Conservation (phyloP, 2,888 invertebrate genomes). For the Trissoscelio sp. region DNA sequence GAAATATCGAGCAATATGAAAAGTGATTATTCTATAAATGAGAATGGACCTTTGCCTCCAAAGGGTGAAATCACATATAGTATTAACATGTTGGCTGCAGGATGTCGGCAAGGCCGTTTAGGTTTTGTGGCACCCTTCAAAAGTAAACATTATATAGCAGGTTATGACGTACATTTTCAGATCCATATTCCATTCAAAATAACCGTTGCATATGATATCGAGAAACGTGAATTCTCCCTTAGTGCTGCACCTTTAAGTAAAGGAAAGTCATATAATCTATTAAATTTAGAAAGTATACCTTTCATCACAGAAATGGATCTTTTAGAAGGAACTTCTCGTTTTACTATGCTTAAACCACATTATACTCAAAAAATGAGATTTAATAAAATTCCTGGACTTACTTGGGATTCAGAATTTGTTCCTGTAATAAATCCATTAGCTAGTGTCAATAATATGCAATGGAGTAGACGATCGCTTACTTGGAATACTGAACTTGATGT, state of each 20-base stretch:
- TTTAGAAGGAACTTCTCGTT: slow-evolving; percentile 79
- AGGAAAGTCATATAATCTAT: slow-evolving; percentile 84
- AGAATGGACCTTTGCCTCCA: not conserved
- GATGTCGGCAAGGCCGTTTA: slow-evolving; percentile 86
- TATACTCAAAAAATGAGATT: slow-evolving; percentile 15
- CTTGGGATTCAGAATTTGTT: slow-evolving; percentile 21
- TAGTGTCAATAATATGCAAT: not conserved
- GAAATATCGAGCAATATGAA: not conserved
- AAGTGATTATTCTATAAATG: not conserved
- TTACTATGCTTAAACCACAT: slow-evolving; percentile 79
- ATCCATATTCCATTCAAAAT: slow-evolving; percentile 85
- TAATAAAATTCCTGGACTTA: slow-evolving; percentile 23
- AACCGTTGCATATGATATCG: slow-evolving; percentile 83
- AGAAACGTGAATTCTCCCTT: slow-evolving; percentile 83
- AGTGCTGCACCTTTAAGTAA: slow-evolving; percentile 84
- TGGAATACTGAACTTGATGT: slow-evolving; percentile 24
- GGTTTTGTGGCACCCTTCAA: slow-evolving; percentile 88
- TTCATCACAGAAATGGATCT: slow-evolving; percentile 87
- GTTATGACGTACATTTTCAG: slow-evolving; percentile 86
- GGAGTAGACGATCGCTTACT: not conserved
- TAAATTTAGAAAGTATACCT: slow-evolving; percentile 87
- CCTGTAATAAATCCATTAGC: not conserved
- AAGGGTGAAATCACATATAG: slow-evolving; percentile 71
- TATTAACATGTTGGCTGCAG: slow-evolving; percentile 84
- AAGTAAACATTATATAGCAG: slow-evolving; percentile 85